Base-by-base conservation (phyloP, 2,113 vertebrate species). In the Scopus umbretta region DNA sequence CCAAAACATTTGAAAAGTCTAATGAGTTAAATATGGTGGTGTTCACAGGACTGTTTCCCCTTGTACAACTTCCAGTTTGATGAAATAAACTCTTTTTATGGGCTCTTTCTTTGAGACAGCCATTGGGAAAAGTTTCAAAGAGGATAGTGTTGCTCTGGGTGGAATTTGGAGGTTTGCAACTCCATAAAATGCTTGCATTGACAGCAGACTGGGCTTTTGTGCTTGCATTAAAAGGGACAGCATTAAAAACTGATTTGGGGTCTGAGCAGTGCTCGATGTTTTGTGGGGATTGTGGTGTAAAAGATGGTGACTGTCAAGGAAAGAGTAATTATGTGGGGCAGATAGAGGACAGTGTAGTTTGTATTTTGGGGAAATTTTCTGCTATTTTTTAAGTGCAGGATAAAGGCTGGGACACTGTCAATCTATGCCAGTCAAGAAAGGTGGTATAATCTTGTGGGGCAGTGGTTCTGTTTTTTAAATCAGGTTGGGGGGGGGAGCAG, bases 11-110 rank as follows among this genome's bases (percentile, higher is more conserved):
- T 67, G 30, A 81, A 55, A 92, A 87, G 56, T 45, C 45, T 91
- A 89, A 92, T 6, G 4, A 89, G 75, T 94, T 97, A 94, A 95
- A 91, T 40, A 66, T 66, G 79, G 73, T 93, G 82, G 49, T 74
- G 72, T 83, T 96, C 88, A 50, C 75, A 86, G 43, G 56, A 45
- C 76, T 74, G 53, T 58, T 96, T 94, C 45, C 63, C 40, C 49
- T 86, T 68, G 36, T 80, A 38, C 56, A n/a, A 45, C 53, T 93
- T 90, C 13, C 53, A 91, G 1, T 94, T 81, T 68, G 76, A 74
- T 45, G 27, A 92, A 94, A 38, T 92, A 86, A 96, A 74, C 42
- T 80, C 25, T 91, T 43, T 87, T 79, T 61, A 75, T 84, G 62
- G 76, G 68, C 21, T 84, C 38, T 52, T 88, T 68, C 56, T 87